phyloP scores from a whole-genome alignment of 2,113 vertebrate species.

The Ariopsis seemanni region DNA sequence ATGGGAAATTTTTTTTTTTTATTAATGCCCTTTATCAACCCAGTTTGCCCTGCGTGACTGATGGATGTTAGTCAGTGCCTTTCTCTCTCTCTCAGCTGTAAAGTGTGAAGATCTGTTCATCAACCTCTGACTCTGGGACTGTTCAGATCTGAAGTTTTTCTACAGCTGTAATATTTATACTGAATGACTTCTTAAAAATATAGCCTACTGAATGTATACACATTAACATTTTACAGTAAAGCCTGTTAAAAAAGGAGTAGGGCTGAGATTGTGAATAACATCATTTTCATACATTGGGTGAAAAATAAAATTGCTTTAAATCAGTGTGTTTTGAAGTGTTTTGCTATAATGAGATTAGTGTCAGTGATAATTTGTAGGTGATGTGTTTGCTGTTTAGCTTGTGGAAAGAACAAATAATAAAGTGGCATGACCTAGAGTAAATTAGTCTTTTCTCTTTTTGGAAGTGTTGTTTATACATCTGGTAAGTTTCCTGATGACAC shows the following conservation, averaged over 20 bases:
- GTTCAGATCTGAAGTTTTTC: slow-evolving; percentile 67
- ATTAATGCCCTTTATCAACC: neutral
- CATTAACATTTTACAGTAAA: neutral
- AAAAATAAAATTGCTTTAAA: neutral
- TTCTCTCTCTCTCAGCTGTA: slow-evolving; percentile 53
- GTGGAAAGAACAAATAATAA: neutral
- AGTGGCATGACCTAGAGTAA: neutral
- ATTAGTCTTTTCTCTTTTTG: neutral
- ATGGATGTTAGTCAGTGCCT: neutral
- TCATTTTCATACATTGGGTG: neutral
- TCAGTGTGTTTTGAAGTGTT: neutral
- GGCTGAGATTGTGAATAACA: neutral
- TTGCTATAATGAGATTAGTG: neutral
- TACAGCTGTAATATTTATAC: slow-evolving; percentile 53
- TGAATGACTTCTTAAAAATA: neutral
- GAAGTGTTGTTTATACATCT: neutral
- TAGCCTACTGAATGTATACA: neutral
- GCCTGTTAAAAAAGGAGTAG: neutral
- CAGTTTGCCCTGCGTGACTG: slow-evolving; percentile 37
- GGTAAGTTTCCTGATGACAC: neutral
- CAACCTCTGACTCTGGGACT: slow-evolving; percentile 68
- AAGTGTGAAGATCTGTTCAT: slow-evolving; percentile 67
- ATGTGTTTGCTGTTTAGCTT: neutral
- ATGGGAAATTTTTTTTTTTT: neutral
- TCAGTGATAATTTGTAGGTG: neutral